Base-by-base conservation (phyloP, 2,797 vertebrate genomes). In the Tinamus major region DNA sequence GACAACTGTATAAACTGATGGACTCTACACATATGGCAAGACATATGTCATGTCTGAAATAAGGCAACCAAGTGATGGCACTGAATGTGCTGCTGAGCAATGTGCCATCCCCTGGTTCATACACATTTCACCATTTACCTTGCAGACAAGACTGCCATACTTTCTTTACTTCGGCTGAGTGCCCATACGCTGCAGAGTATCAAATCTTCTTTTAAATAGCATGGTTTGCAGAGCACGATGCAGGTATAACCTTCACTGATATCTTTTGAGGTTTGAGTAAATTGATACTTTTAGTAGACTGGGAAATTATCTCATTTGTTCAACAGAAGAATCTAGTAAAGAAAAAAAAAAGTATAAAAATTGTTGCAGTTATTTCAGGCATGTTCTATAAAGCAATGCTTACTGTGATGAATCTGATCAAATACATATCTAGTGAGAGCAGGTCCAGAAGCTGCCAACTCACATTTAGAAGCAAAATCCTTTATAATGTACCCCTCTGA, bases 111-210 rank as follows among this genome's bases (percentile, higher is more conserved):
- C n/a, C 19, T 64, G 62, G 23, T 59, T 39, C 33, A 4, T 42
- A 33, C 16, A 6, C 0, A 0, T 55, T 49, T 8, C 33, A 27
- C 39, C 2, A 0, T 24, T 59, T 46, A 76, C 69, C 59, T 67
- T 62, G n/a, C 68, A 65, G 58, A n/a, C 75, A n/a, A 79, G 23
- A 5, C 62, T 23, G 31, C 41, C 55, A 6, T 18, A 9, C 27
- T 33, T 13, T 12, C 33, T 44, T 65, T 33, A 21, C 58, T 61
- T 83, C 70, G 49, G 20, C 63, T 61, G 42, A 42, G 17, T 61
- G 19, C 51, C 58, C 17, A 3, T 49, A 64, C 27, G 27, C 23
- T 68, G 42, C 26, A 1, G 0, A 65, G 27, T 15, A 10, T 35
- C 56, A 23, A 62, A 46, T 79, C 46, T 18, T 55, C 15, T 37